Evolutionary conservation across 2,113 vertebrate species (phyloP).

Genomic region (Gorsachius goisagi): DNA sequence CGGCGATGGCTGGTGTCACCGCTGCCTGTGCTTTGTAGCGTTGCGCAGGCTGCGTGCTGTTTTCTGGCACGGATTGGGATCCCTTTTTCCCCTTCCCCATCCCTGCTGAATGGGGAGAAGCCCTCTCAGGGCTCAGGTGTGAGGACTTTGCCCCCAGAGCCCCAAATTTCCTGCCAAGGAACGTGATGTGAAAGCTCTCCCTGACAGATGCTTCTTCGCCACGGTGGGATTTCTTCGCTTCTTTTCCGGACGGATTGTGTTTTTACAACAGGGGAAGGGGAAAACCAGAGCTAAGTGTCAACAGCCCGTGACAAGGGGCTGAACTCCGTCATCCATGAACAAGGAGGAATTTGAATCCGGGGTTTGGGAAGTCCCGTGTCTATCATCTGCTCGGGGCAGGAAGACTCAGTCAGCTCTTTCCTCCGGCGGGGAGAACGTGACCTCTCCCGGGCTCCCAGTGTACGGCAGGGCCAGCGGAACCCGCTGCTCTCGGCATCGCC

Average conservation of each 20-base stretch:
- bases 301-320: neutral
- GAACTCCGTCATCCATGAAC: neutral
- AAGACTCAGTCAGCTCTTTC: neutral
- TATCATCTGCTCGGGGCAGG: neutral
- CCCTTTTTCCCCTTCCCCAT: neutral
- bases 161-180: neutral
- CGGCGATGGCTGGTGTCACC: neutral
- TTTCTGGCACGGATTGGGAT: accelerated
- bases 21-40: accelerated
- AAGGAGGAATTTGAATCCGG: neutral
- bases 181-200: accelerated
- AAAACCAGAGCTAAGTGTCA: neutral
- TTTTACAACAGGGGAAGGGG: neutral
- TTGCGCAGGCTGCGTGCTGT: accelerated
- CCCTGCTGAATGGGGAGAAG: accelerated
- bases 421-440: neutral
- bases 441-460: neutral
- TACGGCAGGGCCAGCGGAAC: neutral
- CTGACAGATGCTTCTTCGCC: neutral
- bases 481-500: accelerated
- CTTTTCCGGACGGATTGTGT: neutral
- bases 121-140: neutral
- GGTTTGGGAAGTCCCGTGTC: neutral
- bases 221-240: neutral
- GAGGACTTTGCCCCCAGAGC: neutral